Evolutionary conservation across 2,888 invertebrate genomes (phyloP), one percentile per base, ranked within the genome.

Genomic region (Uropetala carovei): DNA sequence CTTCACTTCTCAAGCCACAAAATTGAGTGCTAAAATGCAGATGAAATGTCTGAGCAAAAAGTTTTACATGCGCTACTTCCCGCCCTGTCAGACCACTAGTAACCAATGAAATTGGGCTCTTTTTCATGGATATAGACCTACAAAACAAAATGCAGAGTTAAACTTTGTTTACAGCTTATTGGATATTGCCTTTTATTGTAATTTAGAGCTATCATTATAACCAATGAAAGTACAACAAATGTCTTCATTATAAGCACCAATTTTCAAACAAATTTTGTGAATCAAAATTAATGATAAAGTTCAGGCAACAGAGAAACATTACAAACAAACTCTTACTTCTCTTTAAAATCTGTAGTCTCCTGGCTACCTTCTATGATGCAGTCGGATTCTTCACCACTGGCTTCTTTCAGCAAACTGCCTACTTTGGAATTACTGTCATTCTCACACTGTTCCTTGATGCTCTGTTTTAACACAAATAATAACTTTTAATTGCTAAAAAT

Each of bases 331-430:
- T 9, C 89, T 89, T 89, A 89, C 89, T 64, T 89, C 18, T 68
- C 89, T 30, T 43, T 14, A 4, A n/a, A 43, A 43, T 10, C n/a
- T 8, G 14, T n/a, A 60, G 30, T 56, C n/a, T 89, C 64, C 56
- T 89, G 89, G 64, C 89, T 89, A 43, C 89, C 89, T 89, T 89
- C 89, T 5, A 89, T 43, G 9, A 89, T 64, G 30, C 59, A 86
- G 64, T 89, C 89, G n/a, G 68, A 68, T n/a, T 89, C 89, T 18
- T 89, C 89, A 68, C 43, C 89, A 89, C 89, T 89, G 60, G 30
- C 60, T 11, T 16, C 43, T 86, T 86, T 60, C 27, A 16, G 16
- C 30, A 86, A 27, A 57, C n/a, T 13, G 7, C 18, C 56, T 22
- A 57, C 22, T 85, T 56, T 22, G 58, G 56, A 9, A 85, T 58